Evolutionary conservation across 2,888 invertebrate genomes (phyloP), one percentile per base, ranked within the genome.

Genomic region (Lasioglossum zephyrum): DNA sequence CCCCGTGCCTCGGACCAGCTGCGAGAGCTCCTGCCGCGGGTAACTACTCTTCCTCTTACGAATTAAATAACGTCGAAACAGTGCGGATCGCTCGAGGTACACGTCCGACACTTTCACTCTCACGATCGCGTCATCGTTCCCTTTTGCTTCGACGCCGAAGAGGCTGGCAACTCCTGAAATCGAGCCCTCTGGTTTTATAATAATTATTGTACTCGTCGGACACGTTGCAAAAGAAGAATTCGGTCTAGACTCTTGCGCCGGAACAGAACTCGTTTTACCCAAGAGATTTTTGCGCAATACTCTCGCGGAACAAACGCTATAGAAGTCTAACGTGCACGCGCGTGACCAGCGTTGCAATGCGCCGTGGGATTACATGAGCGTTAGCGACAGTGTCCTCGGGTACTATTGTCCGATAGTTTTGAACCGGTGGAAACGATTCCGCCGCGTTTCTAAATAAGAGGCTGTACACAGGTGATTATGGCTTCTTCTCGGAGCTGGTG

Each of bases 401-500:
- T 4, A n/a, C 22, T 22, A 66, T 18, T 41, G 22, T 76, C 39
- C 39, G 47, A 31, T 63, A 11, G 16, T n/a, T 41, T 18, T 16
- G 49, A 77, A 73, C 53, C 53, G 53, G 44, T 63, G 13, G 18
- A 79, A 26, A 31, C 60, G 22, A 69, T 49, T 69, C 22, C 31
- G 44, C 36, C 44, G 49, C 26, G 22, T 73, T 3, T 22, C 36
- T 18, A 26, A 57, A 47, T 44, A 47, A 26, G 26, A 41, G 31
- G 4, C 31, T 16, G 49, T 72, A 57, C 31, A 63, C 60, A 31
- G 39, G 39, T 8, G 36, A 41, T 16, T 91, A 95, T 39, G 95
- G 95, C 86, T 95, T 95, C 85, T 95, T 93, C 72, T 95, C 95
- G n/a, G 95, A 95, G 73, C 92, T 94, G 47, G 94, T 94, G n/a